Conservation (phyloP, 2,113 vertebrate species). For the Pterocles gutturalis region DNA sequence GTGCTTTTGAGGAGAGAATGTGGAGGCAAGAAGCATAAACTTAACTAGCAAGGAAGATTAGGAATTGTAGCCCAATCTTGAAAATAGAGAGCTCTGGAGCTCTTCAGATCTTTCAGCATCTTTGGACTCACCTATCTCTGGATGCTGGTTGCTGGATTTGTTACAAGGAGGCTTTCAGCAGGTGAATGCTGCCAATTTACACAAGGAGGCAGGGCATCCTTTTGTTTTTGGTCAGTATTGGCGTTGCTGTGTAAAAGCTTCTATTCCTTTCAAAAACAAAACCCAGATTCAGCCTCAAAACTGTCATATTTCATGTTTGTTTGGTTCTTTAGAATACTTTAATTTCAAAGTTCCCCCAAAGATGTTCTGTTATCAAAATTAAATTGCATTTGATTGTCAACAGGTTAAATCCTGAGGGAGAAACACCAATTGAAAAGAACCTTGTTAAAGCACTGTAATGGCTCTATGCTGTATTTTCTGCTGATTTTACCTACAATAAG, state of each 20-base stretch:
- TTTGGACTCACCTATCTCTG: not conserved
- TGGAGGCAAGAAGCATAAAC: not conserved
- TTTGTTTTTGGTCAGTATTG: not conserved
- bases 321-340: constrained; percentile 2
- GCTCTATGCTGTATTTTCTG: not conserved
- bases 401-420: constrained; percentile 48
- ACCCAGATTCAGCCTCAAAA: not conserved
- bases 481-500: constrained; percentile 29
- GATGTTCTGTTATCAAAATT: constrained; percentile 52
- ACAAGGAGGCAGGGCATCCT: not conserved
- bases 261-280: not conserved
- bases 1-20: not conserved
- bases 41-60: not conserved
- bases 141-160: not conserved
- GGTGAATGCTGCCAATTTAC: not conserved
- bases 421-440: constrained; percentile 7
- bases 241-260: not conserved
- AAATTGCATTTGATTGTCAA: constrained; percentile 51
- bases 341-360: not conserved
- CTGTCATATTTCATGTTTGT: not conserved
- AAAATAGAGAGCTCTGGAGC: not conserved
- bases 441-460: constrained; percentile 23
- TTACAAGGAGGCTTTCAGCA: not conserved
- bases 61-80: not conserved
- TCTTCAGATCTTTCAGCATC: not conserved